Evolutionary conservation across 2,888 invertebrate genomes (phyloP).

Genomic region (Galerucella pusilla): DNA sequence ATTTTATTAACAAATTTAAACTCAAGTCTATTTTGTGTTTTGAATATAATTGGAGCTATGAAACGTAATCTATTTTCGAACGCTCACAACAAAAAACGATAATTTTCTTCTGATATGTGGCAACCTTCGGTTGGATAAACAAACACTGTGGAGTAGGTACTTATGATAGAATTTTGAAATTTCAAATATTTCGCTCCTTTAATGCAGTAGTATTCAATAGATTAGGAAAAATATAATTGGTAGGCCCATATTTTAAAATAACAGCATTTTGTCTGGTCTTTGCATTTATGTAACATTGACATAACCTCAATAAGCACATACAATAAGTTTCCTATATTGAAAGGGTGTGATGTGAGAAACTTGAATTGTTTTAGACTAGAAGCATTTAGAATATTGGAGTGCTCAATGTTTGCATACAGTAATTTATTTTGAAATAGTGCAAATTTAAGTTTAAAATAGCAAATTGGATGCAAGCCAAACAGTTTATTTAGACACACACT

Average conservation of each 20-base stretch:
- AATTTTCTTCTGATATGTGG: background rate
- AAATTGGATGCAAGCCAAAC: conserved; percentile 35
- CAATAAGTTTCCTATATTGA: background rate
- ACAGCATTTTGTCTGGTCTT: too few relatives aligned
- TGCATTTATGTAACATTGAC: conserved; percentile 1
- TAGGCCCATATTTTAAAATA: background rate
- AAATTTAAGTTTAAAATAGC: conserved; percentile 35
- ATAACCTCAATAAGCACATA: conserved; percentile 21
- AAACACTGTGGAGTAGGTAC: background rate
- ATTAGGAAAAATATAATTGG: background rate
- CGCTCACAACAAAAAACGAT: too few relatives aligned
- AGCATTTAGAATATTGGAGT: background rate
- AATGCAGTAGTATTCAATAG: background rate
- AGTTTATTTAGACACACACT: conserved; percentile 37
- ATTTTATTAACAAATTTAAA: too few relatives aligned
- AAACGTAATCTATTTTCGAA: too few relatives aligned
- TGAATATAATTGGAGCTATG: too few relatives aligned
- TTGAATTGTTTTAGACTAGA: too few relatives aligned
- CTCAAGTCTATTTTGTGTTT: too few relatives aligned
- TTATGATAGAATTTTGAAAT: too few relatives aligned
- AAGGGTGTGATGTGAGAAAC: background rate
- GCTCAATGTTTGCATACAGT: background rate
- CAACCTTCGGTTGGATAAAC: background rate
- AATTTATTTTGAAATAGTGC: conserved; percentile 9
- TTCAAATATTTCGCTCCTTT: background rate